Evolutionary conservation across 35 echinoderm and acorn worm species (phyloP), one percentile per base, ranked within the genome.

Genomic region (Heliocidaris erythrogramma): DNA sequence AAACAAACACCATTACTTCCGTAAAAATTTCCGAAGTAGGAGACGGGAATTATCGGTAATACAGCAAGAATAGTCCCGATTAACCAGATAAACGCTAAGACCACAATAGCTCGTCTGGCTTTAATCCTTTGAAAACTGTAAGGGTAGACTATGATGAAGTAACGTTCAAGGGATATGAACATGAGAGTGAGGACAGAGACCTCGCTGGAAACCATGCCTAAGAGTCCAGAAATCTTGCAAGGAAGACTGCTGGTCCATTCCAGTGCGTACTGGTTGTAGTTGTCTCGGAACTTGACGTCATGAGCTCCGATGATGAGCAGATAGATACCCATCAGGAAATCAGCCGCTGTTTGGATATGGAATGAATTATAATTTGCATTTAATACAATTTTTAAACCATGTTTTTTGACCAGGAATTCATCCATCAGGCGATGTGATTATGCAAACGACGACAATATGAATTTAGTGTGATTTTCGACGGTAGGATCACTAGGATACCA

Each of bases 1-100:
- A 99, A 99, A 85, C 98, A 99, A 0, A 97, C 98, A 13, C 98
- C 98, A 47, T 99, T 99, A 85, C 85, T 97, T 13, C 98, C 98
- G 60, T 99, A 99, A 60, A 97, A 99, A 94, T 99, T 96, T 31
- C 93, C 95, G 89, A 97, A 97, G 31, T 95, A 97, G 13, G 18
- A 27, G 7, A 95, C 94, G 30, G 86, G 65, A 60, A 97, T 69
- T 31, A 99, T 86, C 8, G 97, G 98, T 27, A 97, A 86, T 48
- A 60, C 91, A 0, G 97, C 97, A 2, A 99, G 93, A 18, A 94
- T 48, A 29, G 94, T 85, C 9, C 96, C 96, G 59, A 94, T 17
- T 42, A 87, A 86, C 97, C 98, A 99, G 31, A 97, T 97, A 49
- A 90, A 31, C 30, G 96, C 65, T 31, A 99, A 48, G 9, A 97